phyloP scores from a whole-genome alignment of 2,888 invertebrate genomes.

The Tetragnatha montana region DNA sequence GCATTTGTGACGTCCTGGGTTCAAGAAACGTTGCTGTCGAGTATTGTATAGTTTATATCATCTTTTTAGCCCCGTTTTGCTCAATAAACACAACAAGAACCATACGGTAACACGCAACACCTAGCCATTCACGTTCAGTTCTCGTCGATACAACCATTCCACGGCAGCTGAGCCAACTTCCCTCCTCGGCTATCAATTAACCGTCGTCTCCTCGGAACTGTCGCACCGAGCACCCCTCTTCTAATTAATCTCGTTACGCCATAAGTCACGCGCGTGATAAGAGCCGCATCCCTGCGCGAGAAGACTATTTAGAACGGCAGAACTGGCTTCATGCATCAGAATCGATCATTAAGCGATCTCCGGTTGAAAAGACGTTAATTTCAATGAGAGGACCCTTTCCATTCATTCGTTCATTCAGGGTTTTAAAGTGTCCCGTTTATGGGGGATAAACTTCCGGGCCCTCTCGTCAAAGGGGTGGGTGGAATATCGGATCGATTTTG shows the following conservation, averaged over 20 bases:
- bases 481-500: background rate
- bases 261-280: slow-evolving; percentile 60
- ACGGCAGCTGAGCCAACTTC: slow-evolving; percentile 6
- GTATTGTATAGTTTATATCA: too few species aligned
- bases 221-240: slow-evolving; percentile 24
- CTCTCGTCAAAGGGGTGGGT: background rate
- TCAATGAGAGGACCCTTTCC: background rate
- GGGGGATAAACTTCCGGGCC: background rate
- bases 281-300: background rate
- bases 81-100: too few species aligned
- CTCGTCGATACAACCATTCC: too few species aligned
- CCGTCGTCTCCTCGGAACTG: slow-evolving; percentile 28
- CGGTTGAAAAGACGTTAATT: slow-evolving; percentile 20
- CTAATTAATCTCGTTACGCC: slow-evolving; percentile 62
- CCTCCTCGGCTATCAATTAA: slow-evolving; percentile 40
- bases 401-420: background rate
- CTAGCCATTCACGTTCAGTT: too few species aligned
- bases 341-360: slow-evolving; percentile 31
- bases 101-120: too few species aligned
- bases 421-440: background rate
- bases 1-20: too few species aligned
- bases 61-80: too few species aligned
- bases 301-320: slow-evolving; percentile 24
- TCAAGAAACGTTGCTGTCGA: too few species aligned
- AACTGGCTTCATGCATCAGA: slow-evolving; percentile 10